Evolutionary conservation across 1,140 invertebrate genomes (phyloP).

Genomic region (Heliothis virescens): DNA sequence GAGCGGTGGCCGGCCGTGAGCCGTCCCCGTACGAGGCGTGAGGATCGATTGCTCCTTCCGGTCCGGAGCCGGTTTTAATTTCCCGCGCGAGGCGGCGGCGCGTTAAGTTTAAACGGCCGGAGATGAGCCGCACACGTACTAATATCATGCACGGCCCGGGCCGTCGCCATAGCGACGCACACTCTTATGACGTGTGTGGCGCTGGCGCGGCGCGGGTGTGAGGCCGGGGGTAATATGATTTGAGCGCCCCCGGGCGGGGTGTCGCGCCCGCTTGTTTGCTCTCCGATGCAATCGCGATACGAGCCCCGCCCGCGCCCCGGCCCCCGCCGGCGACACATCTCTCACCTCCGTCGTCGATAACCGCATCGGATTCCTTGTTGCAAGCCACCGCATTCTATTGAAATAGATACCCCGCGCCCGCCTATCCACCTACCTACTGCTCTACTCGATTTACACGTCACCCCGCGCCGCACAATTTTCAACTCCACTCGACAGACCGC

Average conservation of each 20-base stretch:
- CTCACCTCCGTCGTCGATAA: slow-evolving; percentile 82
- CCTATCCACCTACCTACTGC: slow-evolving; percentile 73
- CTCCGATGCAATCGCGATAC: slow-evolving; percentile 85
- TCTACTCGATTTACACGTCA: slow-evolving; percentile 67
- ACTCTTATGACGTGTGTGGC: slow-evolving; percentile 80
- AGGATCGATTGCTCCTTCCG: slow-evolving; percentile 74
- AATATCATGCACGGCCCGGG: slow-evolving; percentile 85
- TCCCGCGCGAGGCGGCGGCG: slow-evolving; percentile 74
- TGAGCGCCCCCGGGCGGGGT: slow-evolving; percentile 73
- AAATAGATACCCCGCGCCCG: slow-evolving; percentile 76
- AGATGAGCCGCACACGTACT: slow-evolving; percentile 83
- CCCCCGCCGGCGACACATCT: slow-evolving; percentile 73
- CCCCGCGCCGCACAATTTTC: slow-evolving; percentile 61
- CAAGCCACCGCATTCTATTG: slow-evolving; percentile 80
- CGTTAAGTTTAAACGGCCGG: slow-evolving; percentile 82
- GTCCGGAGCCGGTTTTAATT: slow-evolving; percentile 82
- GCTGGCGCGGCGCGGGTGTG: slow-evolving; percentile 64
- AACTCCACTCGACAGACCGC: slow-evolving; percentile 55
- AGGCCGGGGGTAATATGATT: slow-evolving; percentile 83
- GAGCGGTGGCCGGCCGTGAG: slow-evolving; percentile 18
- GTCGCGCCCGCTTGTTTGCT: slow-evolving; percentile 83
- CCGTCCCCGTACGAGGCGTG: slow-evolving; percentile 40
- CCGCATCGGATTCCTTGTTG: slow-evolving; percentile 82
- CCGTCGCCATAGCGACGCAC: slow-evolving; percentile 84
- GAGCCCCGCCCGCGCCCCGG: slow-evolving; percentile 60